Evolutionary conservation across 2,113 vertebrate species (phyloP).

Genomic region (Edolisoma coerulescens): DNA sequence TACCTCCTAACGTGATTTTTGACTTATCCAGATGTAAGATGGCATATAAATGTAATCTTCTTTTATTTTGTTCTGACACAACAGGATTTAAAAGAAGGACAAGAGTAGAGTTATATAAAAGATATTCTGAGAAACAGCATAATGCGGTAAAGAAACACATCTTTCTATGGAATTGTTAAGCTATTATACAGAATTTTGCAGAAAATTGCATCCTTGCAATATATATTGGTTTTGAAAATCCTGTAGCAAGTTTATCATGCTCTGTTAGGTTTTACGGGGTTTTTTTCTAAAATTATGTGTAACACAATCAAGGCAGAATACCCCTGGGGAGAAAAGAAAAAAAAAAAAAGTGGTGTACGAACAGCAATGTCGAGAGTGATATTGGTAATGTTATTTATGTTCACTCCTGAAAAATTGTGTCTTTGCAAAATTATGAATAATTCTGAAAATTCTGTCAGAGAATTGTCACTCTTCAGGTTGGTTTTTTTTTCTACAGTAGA

Average conservation of each 20-base stretch:
- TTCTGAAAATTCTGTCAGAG: background rate
- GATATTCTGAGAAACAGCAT: background rate
- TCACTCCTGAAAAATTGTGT: background rate
- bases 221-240: background rate
- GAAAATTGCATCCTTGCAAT: background rate
- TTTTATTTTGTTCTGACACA: background rate
- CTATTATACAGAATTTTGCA: background rate
- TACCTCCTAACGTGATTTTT: slow-evolving; percentile 1
- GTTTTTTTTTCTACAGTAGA: background rate
- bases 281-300: background rate
- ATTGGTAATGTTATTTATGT: background rate
- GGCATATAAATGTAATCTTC: slow-evolving; percentile 21
- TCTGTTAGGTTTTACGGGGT: background rate
- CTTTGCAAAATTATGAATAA: background rate
- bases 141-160: background rate
- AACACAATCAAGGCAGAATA: background rate
- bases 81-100: background rate
- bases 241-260: background rate
- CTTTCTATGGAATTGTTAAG: background rate
- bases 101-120: background rate
- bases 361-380: background rate
- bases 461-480: background rate
- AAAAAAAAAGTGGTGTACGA: background rate
- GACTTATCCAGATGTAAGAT: background rate
- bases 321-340: background rate